Percentiles rank a stretch among this genome's conserved stretches.
Evolutionary conservation across 2,113 vertebrate species (phyloP).

Genomic region (Salvelinus namaycush): DNA sequence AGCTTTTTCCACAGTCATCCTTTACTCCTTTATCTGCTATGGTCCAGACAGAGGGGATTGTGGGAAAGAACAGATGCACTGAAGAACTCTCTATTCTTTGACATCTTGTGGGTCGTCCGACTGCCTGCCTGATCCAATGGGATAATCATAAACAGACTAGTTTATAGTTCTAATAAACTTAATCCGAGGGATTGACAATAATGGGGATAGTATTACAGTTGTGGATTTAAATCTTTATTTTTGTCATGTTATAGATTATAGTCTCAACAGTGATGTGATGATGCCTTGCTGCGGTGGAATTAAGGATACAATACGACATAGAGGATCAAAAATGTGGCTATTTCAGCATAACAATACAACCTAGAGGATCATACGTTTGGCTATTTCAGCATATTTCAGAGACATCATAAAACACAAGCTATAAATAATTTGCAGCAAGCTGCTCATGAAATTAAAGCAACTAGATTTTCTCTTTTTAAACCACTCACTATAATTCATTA

Average conservation of each 20-base stretch:
- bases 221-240: constrained; percentile 52
- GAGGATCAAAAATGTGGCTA: background rate
- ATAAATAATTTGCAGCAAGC: background rate
- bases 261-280: constrained; percentile 20
- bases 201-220: constrained; percentile 62
- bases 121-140: constrained; percentile 52
- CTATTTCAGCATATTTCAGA: background rate
- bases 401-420: background rate
- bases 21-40: constrained; percentile 19
- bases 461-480: background rate
- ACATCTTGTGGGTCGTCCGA: constrained; percentile 52
- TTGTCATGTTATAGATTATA: constrained; percentile 28
- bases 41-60: constrained; percentile 49
- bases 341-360: background rate
- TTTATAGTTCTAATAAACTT: constrained; percentile 72
- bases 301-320: background rate
- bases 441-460: background rate
- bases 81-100: constrained; percentile 54
- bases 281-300: background rate
- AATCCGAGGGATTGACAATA: constrained; percentile 70
- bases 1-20: constrained; percentile 32
- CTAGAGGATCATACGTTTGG: background rate
- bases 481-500: background rate
- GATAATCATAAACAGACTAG: constrained; percentile 62
- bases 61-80: constrained; percentile 61